Conservation (phyloP, 1,140 invertebrate species). For the Drosophila tsacasi region DNA sequence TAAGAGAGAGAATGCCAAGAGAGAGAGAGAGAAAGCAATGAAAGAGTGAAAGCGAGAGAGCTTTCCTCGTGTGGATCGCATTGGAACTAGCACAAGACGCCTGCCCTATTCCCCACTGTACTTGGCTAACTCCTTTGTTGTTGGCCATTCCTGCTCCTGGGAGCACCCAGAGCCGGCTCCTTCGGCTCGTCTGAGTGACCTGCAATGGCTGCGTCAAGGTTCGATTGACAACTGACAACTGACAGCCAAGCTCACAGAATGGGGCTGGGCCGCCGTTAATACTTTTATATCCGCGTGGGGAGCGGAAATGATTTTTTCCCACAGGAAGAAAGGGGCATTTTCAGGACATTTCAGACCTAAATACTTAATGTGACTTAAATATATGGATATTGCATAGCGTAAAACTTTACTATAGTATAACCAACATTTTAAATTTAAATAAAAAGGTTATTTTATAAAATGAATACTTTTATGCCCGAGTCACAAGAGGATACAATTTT, state of each 20-base stretch:
- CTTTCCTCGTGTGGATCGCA: slow-evolving; percentile 52
- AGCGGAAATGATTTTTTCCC: slow-evolving; percentile 3
- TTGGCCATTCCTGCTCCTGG: slow-evolving; percentile 29
- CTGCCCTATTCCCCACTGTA: slow-evolving; percentile 29
- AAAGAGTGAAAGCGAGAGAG: slow-evolving; percentile 14
- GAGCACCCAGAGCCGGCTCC: slow-evolving; percentile 20
- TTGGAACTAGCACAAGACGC: slow-evolving; percentile 64
- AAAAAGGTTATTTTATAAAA: not conserved
- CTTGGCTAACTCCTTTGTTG: slow-evolving; percentile 37
- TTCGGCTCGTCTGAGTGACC: slow-evolving; percentile 47
- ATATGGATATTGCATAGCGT: not conserved
- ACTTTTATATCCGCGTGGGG: slow-evolving; percentile 6
- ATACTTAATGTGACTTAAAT: not conserved
- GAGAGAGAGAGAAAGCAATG: not conserved
- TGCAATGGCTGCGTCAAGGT: slow-evolving; percentile 52
- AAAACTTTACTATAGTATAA: not conserved
- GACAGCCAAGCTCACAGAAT: slow-evolving; percentile 15
- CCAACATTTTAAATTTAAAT: not conserved
- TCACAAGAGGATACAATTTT: too few species aligned
- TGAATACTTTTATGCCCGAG: not conserved
- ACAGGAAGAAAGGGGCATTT: not conserved
- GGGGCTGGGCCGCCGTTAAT: slow-evolving; percentile 14
- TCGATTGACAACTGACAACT: slow-evolving; percentile 41
- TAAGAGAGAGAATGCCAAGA: slow-evolving; percentile 2
- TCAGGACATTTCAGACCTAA: slow-evolving; percentile 10